phyloP scores from a whole-genome alignment of 1,140 invertebrate species.

The Prorops nasuta region DNA sequence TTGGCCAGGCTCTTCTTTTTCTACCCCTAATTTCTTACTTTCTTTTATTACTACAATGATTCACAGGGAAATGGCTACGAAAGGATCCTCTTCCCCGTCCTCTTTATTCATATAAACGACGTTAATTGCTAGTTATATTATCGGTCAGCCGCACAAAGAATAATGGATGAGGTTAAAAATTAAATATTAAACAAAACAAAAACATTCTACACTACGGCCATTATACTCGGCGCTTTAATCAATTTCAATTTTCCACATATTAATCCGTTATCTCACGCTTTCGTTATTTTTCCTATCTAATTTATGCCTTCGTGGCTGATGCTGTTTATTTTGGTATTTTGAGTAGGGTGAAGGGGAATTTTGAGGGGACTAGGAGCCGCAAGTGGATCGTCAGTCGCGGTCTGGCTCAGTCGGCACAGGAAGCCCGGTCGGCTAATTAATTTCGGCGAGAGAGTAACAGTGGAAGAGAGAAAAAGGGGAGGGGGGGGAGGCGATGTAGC shows the following conservation, averaged over 20 bases:
- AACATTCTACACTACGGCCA: too few species aligned
- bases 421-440: neutral
- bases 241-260: too few species aligned
- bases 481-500: constrained; percentile 17
- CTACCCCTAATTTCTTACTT: neutral
- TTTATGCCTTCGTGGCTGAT: too few species aligned
- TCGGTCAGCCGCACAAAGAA: neutral
- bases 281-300: too few species aligned
- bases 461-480: constrained; percentile 13
- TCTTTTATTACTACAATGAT: constrained; percentile 7
- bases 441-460: constrained; percentile 8
- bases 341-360: too few species aligned
- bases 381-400: constrained; percentile 21
- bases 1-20: constrained; percentile 12
- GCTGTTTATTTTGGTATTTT: too few species aligned
- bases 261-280: too few species aligned
- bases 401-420: constrained; percentile 20
- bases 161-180: constrained; percentile 1
- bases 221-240: too few species aligned
- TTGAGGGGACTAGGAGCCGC: constrained; percentile 16
- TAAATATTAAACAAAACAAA: too few species aligned
- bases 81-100: too few species aligned
- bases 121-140: neutral
- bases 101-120: neutral
- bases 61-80: neutral